Evolutionary conservation across 2,113 vertebrate species (phyloP).

Genomic region (Psittacula cyanocephala): DNA sequence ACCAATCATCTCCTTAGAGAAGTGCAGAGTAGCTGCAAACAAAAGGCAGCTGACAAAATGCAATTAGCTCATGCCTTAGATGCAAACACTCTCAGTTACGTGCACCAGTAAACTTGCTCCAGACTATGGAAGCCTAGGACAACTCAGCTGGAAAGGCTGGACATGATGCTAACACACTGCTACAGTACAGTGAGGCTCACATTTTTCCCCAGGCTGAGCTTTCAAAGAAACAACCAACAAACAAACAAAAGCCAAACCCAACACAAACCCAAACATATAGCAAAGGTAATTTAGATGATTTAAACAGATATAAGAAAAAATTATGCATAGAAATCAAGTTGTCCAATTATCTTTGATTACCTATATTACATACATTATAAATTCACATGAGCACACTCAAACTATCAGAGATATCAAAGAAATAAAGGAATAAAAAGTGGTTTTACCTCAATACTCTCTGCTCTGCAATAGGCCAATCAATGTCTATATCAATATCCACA

Average conservation of each 20-base stretch:
- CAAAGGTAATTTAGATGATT: not conserved
- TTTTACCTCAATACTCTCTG: conserved; percentile 91
- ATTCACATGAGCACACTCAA: not conserved
- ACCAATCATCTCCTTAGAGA: not conserved
- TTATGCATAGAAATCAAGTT: not conserved
- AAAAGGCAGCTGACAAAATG: not conserved
- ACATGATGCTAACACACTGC: not conserved
- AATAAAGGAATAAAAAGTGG: not conserved
- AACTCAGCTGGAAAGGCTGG: not conserved
- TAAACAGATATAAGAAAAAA: not conserved
- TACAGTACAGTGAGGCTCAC: not conserved
- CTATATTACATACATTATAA: not conserved
- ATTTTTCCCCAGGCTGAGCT: not conserved
- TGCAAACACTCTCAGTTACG: not conserved
- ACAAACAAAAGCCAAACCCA: not conserved
- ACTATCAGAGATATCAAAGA: not conserved
- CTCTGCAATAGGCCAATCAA: conserved; percentile 97
- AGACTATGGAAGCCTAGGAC: not conserved
- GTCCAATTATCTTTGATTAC: not conserved
- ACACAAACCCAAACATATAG: not conserved
- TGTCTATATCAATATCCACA: conserved; percentile 95
- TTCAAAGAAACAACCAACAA: not conserved
- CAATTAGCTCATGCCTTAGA: not conserved
- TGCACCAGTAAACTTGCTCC: not conserved
- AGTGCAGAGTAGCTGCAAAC: not conserved